Evolutionary conservation across 1,140 invertebrate genomes (phyloP).

Genomic region (Batillaria attramentaria): DNA sequence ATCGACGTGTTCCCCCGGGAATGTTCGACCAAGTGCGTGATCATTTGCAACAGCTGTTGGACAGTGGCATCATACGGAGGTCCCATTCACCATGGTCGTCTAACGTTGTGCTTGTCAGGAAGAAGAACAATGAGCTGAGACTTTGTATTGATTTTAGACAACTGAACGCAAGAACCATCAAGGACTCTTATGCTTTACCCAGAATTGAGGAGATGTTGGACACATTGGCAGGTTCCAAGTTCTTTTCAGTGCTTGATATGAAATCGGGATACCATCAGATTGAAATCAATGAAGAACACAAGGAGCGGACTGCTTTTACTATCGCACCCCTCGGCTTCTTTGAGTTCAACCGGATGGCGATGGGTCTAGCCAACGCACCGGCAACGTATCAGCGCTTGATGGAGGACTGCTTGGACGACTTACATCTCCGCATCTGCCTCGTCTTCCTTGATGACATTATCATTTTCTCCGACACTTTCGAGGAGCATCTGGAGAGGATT

Average conservation of each 20-base stretch:
- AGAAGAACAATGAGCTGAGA: neutral
- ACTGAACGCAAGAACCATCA: neutral
- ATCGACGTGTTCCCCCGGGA: neutral
- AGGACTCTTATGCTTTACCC: slow-evolving; percentile 16
- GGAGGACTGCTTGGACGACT: slow-evolving; percentile 1
- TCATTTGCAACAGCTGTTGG: slow-evolving; percentile 14
- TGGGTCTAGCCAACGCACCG: slow-evolving; percentile 23
- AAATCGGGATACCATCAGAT: slow-evolving; percentile 19
- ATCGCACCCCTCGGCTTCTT: slow-evolving; percentile 24
- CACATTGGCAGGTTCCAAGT: neutral
- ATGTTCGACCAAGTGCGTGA: slow-evolving; percentile 3
- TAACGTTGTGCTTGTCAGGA: neutral
- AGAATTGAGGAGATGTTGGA: slow-evolving; percentile 8
- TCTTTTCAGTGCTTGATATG: slow-evolving; percentile 6
- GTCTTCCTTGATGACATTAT: slow-evolving; percentile 20
- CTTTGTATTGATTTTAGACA: neutral
- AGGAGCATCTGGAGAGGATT: slow-evolving; percentile 25
- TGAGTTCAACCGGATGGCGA: slow-evolving; percentile 11
- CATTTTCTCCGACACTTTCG: slow-evolving; percentile 10
- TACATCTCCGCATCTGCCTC: slow-evolving; percentile 10
- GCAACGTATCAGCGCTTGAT: slow-evolving; percentile 27
- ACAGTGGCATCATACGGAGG: neutral
- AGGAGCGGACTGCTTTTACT: slow-evolving; percentile 19
- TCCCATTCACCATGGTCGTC: slow-evolving; percentile 6
- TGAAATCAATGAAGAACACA: slow-evolving; percentile 4